Evolutionary conservation across 2,888 invertebrate species (phyloP).

Genomic region (Oligia latruncula): DNA sequence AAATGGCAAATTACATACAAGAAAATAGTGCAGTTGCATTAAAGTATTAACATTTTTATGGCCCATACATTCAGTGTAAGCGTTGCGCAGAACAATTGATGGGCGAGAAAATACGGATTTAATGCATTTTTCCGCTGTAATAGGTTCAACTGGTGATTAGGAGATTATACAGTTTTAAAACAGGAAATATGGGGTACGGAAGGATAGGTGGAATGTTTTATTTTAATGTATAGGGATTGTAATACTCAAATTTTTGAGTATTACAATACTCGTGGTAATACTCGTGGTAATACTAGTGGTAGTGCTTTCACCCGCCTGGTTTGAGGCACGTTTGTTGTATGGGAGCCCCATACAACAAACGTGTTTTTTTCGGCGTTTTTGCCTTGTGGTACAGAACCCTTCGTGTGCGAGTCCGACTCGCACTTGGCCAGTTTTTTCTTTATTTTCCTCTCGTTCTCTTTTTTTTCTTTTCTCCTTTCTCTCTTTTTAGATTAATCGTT

Average conservation of each 20-base stretch:
- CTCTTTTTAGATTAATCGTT: not conserved
- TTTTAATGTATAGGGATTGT: not conserved
- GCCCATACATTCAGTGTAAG: constrained; percentile 84
- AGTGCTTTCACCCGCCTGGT: too few species aligned
- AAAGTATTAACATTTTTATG: constrained; percentile 89
- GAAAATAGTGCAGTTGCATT: constrained; percentile 89
- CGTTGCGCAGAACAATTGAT: constrained; percentile 84
- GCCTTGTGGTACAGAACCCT: too few species aligned
- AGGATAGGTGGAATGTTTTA: not conserved
- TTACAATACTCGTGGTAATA: too few species aligned
- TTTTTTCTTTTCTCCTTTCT: too few species aligned
- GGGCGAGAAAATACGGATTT: constrained; percentile 80
- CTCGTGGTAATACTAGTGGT: too few species aligned
- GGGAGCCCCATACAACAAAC: too few species aligned
- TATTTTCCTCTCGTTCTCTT: too few species aligned
- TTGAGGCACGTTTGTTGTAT: too few species aligned
- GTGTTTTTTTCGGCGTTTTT: too few species aligned
- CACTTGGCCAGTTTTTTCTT: too few species aligned
- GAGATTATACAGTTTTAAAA: constrained; percentile 61
- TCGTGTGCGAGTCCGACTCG: too few species aligned
- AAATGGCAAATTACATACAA: constrained; percentile 88
- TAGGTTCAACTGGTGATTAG: constrained; percentile 75
- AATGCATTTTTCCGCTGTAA: constrained; percentile 77
- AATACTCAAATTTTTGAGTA: not conserved
- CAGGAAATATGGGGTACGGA: constrained; percentile 20